Evolutionary conservation across 2,888 invertebrate genomes (phyloP), one percentile per base, ranked within the genome.

Genomic region (Mimachlamys varia): DNA sequence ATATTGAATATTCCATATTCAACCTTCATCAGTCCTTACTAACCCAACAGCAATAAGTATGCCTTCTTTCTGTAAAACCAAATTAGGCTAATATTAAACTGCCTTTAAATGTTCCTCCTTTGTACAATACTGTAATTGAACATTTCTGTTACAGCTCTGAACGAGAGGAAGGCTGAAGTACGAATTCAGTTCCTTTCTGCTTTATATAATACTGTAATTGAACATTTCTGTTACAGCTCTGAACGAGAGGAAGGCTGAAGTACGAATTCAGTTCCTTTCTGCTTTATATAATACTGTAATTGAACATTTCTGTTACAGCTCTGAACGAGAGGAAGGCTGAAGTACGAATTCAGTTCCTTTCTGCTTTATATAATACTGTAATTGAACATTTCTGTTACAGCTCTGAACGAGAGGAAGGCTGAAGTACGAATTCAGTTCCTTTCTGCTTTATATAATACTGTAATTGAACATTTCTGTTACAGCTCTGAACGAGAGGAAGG

Each of bases 241-340:
- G 58, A 99, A 99, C 97, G 99, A 99, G 97, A 98, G 99, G 62
- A 99, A 99, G 97, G 99, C 99, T 0, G 99, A 99, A 97, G 98
- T 99, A 0, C 98, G 99, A 92, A 98, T 99, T 93, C 99, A 99
- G 96, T 99, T 99, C 97, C 98, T n/a, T n/a, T n/a, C n/a, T 22
- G 13, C 15, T 89, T n/a, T 13, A 22, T 53, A 19, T 4, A 10
- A 33, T 27, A 15, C 76, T 76, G 33, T 10, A 27, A 22, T 33
- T 10, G 4, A 76, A 76, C 12, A 12, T 33, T 27, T 76, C 10
- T 76, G 76, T 96, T 96, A 58, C 95, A 98, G 99, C 99, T 19
- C 97, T 99, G 58, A 99, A 99, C 97, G 99, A 99, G 97, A 98
- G 99, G 62, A 99, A 99, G 97, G 99, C 99, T 0, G 99, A 99